These are phyloP conservation scores for Elachura formosa DNA, from an alignment of 2,113 vertebrate genomes.

Conservation along the genomic window DNA sequence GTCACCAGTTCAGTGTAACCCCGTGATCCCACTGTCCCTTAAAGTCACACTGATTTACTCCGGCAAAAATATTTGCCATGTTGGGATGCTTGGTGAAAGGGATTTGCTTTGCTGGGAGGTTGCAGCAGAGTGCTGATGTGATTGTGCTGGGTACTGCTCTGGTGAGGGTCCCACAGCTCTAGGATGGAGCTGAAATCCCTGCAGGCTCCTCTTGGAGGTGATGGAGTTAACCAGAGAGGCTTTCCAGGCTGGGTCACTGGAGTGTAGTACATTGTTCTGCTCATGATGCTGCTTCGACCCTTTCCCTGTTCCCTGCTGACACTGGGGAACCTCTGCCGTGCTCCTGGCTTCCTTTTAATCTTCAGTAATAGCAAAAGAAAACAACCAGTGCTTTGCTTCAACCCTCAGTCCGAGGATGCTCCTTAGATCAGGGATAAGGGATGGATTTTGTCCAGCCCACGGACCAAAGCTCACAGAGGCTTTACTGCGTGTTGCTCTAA, in stretches of 20 bases:
- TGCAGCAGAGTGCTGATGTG: not conserved
- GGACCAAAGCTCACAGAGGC: not conserved
- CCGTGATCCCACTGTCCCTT: not conserved
- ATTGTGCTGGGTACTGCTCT: rapidly evolving
- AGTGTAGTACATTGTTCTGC: not conserved
- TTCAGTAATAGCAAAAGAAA: not conserved
- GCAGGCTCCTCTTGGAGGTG: not conserved
- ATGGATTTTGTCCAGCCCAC: rapidly evolving
- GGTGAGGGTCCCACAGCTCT: not conserved
- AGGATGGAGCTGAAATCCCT: not conserved
- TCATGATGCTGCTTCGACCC: not conserved
- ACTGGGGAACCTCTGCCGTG: not conserved
- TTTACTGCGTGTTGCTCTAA: not conserved
- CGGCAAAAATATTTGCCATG: not conserved
- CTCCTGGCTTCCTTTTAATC: not conserved
- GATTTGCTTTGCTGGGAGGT: not conserved
- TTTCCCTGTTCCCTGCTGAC: not conserved
- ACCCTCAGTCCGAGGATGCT: not conserved
- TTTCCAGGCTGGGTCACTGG: rapidly evolving
- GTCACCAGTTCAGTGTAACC: not conserved
- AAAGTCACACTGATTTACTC: not conserved
- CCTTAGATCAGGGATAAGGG: not conserved
- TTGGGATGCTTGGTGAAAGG: not conserved
- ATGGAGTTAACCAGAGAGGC: not conserved
- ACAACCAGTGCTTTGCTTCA: not conserved